phyloP scores from a whole-genome alignment of 2,888 invertebrate species.

The Tachina lurida region DNA sequence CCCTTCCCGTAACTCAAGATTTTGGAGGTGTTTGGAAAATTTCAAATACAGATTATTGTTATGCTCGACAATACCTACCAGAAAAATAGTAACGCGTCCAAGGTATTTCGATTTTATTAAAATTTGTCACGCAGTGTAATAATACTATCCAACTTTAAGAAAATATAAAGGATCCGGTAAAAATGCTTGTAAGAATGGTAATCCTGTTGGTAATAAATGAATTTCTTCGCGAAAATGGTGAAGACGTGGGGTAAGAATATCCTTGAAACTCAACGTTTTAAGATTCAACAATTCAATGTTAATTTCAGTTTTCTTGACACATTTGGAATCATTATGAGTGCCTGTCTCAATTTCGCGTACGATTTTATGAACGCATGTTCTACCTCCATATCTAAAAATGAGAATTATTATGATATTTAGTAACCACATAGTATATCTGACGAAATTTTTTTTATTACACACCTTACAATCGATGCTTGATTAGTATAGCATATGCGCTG shows the following conservation, averaged over 20 bases:
- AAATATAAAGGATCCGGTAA: constrained; percentile 73
- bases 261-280: constrained; percentile 74
- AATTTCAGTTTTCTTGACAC: constrained; percentile 70
- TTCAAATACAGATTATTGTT: no score
- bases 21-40: no score
- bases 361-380: constrained; percentile 74
- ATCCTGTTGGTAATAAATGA: constrained; percentile 76
- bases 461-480: constrained; percentile 74
- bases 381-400: constrained; percentile 73
- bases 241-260: constrained; percentile 76
- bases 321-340: constrained; percentile 50
- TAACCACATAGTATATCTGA: neutral
- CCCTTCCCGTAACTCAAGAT: no score
- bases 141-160: constrained; percentile 64
- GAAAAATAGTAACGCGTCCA: no score
- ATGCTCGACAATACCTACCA: no score
- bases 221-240: constrained; percentile 76
- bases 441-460: neutral
- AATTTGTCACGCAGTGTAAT: no score
- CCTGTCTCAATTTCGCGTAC: constrained; percentile 55
- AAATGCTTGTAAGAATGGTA: constrained; percentile 76
- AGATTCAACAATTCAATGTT: constrained; percentile 75
- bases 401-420: neutral
- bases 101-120: no score
- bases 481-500: constrained; percentile 66